phyloP scores from a whole-genome alignment of 2,113 vertebrate genomes.

The Carlito syrichta region DNA sequence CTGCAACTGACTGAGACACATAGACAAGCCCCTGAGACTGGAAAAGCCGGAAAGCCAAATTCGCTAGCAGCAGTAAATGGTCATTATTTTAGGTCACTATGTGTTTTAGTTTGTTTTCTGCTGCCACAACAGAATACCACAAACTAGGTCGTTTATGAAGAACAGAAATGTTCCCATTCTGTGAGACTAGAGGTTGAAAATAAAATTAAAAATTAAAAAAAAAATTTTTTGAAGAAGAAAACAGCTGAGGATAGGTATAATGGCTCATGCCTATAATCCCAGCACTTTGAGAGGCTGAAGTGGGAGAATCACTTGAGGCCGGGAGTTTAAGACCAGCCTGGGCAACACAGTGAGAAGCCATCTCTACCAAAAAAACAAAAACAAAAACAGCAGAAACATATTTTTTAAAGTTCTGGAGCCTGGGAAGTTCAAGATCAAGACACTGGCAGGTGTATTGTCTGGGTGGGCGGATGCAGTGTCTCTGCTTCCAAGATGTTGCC shows the following conservation, averaged over 20 bases:
- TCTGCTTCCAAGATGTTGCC: neutral
- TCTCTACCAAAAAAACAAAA: no score
- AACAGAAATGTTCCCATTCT: neutral
- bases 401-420: neutral
- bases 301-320: no score
- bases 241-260: no score
- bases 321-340: no score
- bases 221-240: no score
- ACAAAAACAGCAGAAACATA: no score
- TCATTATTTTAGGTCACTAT: neutral
- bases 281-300: no score
- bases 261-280: no score
- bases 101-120: neutral
- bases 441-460: neutral
- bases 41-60: neutral
- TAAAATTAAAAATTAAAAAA: no score
- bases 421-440: neutral
- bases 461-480: neutral
- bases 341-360: no score
- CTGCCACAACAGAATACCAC: neutral
- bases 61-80: neutral
- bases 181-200: no score
- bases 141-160: neutral
- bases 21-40: neutral
- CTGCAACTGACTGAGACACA: neutral